Base-by-base conservation (phyloP, 2,797 vertebrate genomes). In the Pseudochromis fuscus region DNA sequence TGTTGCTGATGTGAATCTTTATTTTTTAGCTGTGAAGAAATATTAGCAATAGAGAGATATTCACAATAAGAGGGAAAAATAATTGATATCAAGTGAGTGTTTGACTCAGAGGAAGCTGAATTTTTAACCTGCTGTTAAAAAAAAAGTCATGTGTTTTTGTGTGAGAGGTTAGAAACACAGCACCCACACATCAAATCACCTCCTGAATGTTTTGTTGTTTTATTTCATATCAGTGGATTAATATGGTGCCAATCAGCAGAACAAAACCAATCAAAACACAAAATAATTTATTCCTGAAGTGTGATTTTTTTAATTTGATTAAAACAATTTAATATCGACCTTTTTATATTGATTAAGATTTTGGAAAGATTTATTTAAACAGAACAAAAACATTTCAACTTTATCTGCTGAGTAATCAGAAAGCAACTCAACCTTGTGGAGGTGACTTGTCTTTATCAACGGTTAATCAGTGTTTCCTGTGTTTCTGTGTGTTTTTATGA, bases 11-110 rank as follows among this genome's bases (percentile, higher is more conserved):
- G 72, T 83, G 42, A 77, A 72, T 48, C 56, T 75, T 49, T 21
- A 72, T 73, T 81, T 79, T 71, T 33, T 78, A 60, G 63, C 55
- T 72, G 44, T 83, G 76, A 72, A 66, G 35, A 60, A 60, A 60
- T 53, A 11, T 78, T 24, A 85, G 82, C 74, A 82, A 85, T 81
- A 85, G 67, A 67, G 21, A 66, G 79, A 21, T 72, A 71, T 37
- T 45, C 27, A 67, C 65, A 25, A 57, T 21, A 73, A 49, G 68
- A 63, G 37, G 31, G 11, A 10, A 38, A 13, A 38, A 38, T n/a
- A 51, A 45, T 27, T 52, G 49, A 72, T 72, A 27, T 9, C 10
- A 5, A 33, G 31, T 42, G 38, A 23, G 62, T 42, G 37, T 60
- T 64, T 45, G 25, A 59, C 59, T 74, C 48, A 16, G 23, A 74